Percentiles rank a stretch among this genome's conserved stretches.
phyloP scores from a whole-genome alignment of 2,888 invertebrate species.

The Periphyllus acericola region DNA sequence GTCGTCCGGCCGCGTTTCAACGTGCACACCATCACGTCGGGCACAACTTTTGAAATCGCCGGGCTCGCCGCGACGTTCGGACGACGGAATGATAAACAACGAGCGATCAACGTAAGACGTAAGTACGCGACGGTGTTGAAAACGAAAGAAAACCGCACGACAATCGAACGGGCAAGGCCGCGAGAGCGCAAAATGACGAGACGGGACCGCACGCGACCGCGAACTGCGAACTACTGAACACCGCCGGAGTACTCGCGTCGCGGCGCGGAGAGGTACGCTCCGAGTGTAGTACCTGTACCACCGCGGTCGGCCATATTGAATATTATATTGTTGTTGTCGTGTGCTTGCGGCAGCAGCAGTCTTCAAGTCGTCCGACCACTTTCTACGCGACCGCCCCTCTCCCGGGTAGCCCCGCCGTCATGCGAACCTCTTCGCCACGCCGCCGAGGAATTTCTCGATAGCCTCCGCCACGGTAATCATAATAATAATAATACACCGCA shows the following conservation, averaged over 20 bases:
- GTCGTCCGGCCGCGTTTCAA: not conserved
- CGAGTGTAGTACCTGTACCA: too few relatives aligned
- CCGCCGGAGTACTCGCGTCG: not conserved
- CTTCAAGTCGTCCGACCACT: conserved; percentile 21
- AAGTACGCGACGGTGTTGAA: not conserved
- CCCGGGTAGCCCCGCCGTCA: too few relatives aligned
- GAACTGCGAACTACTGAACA: not conserved
- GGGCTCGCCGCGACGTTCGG: not conserved
- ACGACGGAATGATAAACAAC: not conserved
- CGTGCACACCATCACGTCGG: conserved; percentile 23
- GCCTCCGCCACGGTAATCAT: not conserved
- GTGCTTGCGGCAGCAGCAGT: not conserved
- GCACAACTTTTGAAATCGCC: conserved; percentile 4
- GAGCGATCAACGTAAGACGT: not conserved
- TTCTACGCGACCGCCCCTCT: not conserved
- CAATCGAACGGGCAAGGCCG: too few relatives aligned
- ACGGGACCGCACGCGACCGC: not conserved
- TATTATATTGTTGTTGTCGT: conserved; percentile 16
- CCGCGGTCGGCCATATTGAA: conserved; percentile 39
- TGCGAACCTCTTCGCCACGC: not conserved
- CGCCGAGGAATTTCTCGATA: conserved; percentile 8
- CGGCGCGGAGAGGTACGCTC: not conserved
- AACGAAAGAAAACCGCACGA: too few relatives aligned
- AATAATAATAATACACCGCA: not conserved
- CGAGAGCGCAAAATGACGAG: not conserved